Evolutionary conservation across 2,888 invertebrate species (phyloP), one percentile per base, ranked within the genome.

Genomic region (Orthosia incerta): DNA sequence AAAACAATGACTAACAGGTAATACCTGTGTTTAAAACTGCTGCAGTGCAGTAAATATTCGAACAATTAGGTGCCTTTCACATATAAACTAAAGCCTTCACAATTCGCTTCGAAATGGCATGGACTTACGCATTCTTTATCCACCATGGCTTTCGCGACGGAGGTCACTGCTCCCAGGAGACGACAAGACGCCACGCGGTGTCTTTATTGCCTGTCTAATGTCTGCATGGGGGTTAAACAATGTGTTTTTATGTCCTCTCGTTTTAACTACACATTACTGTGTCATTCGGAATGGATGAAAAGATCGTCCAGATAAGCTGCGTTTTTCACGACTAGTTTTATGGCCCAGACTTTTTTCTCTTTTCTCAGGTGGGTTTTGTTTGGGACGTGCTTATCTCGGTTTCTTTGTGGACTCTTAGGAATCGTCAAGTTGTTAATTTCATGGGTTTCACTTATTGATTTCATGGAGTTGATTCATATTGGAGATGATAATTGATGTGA

Each of bases 111-210:
- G 15, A 74, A 71, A 63, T 60, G 71, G 48, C 79, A 67, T 76
- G 74, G 86, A 64, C 75, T 70, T 77, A 79, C 82, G 77, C 87
- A 86, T 86, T 86, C 85, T 77, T 86, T 72, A 71, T 60, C 80
- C 82, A 81, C 84, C 87, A 88, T 87, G 82, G 88, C 88, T 89
- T 91, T 90, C 85, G 90, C 91, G 86, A 86, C 83, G 74, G 89
- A 87, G 94, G 92, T 94, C 94, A 93, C 84, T 92, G 93, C 86
- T 91, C 93, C 88, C 90, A 81, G 67, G 89, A 93, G 94, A 93
- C 93, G 85, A 87, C 87, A 87, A 86, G 91, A 90, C 91, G 91
- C 90, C 91, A 86, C 80, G 83, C 87, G 85, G 82, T 81, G 85
- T 79, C 87, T 88, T 86, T 85, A 87, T 85, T 83, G 80, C 83